Base-by-base conservation (phyloP, 2,113 vertebrate genomes). In the Irena cyanogastra region DNA sequence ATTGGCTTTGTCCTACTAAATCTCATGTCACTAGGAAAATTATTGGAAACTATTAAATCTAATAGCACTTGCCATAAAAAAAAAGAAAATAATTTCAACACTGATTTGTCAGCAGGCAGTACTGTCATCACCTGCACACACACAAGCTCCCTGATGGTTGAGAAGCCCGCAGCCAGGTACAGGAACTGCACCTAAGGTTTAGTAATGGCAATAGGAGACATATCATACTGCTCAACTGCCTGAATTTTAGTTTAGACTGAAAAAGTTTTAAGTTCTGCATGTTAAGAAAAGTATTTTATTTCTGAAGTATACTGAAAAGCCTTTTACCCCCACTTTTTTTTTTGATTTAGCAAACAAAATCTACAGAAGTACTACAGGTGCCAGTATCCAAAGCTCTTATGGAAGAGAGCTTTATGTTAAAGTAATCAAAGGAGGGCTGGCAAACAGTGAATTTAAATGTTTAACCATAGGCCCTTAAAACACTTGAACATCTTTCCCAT, bases 311-410 rank as follows among this genome's bases (percentile, higher is more conserved):
- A 37, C 16, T 61, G 28, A 65, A 63, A 79, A 59, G 33, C 21
- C 1, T 6, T 27, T 5, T 10, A 27, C 16, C 16, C 13, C 6
- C 5, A 16, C 3, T 24, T 66, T 53, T 27, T 16, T 4, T 28
- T 65, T 69, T 37, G 3, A 45, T 77, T 80, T 83, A 49, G 33
- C 23, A 53, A 68, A n/a, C 5, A 68, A 70, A 85, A 57, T 31
- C 16, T 47, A 1, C 10, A 47, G 30, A 70, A 86, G 9, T 84
- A 37, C 22, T 86, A 17, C 7, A 14, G 42, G 24, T 37, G 74
- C n/a, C 37, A 24, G 21, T 72, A 59, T 57, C 47, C 45, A 50
- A 57, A 68, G n/a, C 57, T 72, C 11, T 74, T 68, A 35, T 24
- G 68, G 60, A 65, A 78, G n/a, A 94, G 45, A 21, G 53, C 33